A percentile compares a stretch with the other conserved stretches of the same genome.
Conservation (phyloP, 2,888 invertebrate species). For the Noctua fimbriata region DNA sequence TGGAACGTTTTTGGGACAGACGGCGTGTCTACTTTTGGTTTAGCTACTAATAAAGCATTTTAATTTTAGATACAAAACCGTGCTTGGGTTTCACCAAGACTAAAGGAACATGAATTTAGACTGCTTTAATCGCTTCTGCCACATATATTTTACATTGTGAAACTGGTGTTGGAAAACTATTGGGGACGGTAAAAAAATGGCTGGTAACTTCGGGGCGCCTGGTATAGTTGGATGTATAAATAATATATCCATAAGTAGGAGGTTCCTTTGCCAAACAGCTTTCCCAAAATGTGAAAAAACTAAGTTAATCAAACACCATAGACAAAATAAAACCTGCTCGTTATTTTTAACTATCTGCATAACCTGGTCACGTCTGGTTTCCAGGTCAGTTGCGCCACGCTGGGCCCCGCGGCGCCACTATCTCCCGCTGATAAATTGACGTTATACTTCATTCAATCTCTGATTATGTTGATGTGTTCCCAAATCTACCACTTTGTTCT, state of each 20-base stretch:
- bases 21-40: neutral
- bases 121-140: neutral
- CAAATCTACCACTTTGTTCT: conserved; percentile 38
- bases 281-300: conserved; percentile 3
- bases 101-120: neutral
- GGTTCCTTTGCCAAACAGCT: neutral
- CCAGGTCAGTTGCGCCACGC: conserved; percentile 67
- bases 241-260: neutral
- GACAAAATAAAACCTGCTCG: conserved; percentile 31
- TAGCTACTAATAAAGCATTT: neutral
- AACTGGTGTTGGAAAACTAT: neutral
- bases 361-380: conserved; percentile 72
- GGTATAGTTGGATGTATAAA: neutral
- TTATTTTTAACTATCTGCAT: conserved; percentile 55
- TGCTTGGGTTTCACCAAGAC: neutral
- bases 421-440: conserved; percentile 54
- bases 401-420: conserved; percentile 55
- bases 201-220: neutral
- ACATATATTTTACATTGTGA: neutral
- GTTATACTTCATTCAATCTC: conserved; percentile 59
- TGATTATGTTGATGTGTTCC: conserved; percentile 45
- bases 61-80: neutral
- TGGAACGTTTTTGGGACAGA: conserved; percentile 21
- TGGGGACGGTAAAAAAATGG: neutral
- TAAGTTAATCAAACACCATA: conserved; percentile 36